phyloP scores from a whole-genome alignment of 1,140 invertebrate species.

The Phortica variegata region DNA sequence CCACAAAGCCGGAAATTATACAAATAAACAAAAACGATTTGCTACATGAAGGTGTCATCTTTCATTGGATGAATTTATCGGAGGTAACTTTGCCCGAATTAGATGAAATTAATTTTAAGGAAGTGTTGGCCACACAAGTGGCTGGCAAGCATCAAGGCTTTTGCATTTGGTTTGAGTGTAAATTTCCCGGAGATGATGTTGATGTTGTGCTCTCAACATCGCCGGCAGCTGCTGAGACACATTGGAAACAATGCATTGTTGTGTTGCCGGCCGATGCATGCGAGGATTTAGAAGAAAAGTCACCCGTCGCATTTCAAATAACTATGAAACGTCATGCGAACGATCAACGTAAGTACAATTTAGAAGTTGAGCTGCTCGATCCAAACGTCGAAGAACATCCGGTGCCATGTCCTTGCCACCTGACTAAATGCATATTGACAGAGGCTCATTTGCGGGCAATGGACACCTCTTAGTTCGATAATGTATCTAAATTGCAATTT shows the following conservation, averaged over 20 bases:
- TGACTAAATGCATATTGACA: slow-evolving; percentile 76
- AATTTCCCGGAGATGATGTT: slow-evolving; percentile 59
- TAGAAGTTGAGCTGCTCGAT: slow-evolving; percentile 71
- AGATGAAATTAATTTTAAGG: slow-evolving; percentile 55
- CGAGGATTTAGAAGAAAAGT: slow-evolving; percentile 60
- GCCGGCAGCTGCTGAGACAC: slow-evolving; percentile 75
- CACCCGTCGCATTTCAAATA: slow-evolving; percentile 70
- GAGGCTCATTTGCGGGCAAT: slow-evolving; percentile 56
- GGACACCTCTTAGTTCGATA: slow-evolving; percentile 25
- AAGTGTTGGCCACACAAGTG: slow-evolving; percentile 60
- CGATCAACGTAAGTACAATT: slow-evolving; percentile 60
- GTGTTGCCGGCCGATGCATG: slow-evolving; percentile 61
- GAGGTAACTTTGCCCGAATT: slow-evolving; percentile 60
- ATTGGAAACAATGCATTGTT: slow-evolving; percentile 98
- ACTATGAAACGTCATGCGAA: slow-evolving; percentile 60
- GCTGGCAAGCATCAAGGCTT: slow-evolving; percentile 72
- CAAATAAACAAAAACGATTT: slow-evolving; percentile 58
- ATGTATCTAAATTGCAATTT: too few species aligned
- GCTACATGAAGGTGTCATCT: slow-evolving; percentile 59
- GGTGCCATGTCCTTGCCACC: slow-evolving; percentile 72
- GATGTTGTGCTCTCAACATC: slow-evolving; percentile 72
- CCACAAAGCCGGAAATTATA: slow-evolving; percentile 62
- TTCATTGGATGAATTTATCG: slow-evolving; percentile 64
- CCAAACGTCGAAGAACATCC: slow-evolving; percentile 71
- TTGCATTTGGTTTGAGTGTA: slow-evolving; percentile 68